A percentile compares a stretch with the other conserved stretches of the same genome.
These are phyloP conservation scores for Yponomeuta plumbellus DNA, from an alignment of 2,888 invertebrate genomes.

Conservation along the genomic window DNA sequence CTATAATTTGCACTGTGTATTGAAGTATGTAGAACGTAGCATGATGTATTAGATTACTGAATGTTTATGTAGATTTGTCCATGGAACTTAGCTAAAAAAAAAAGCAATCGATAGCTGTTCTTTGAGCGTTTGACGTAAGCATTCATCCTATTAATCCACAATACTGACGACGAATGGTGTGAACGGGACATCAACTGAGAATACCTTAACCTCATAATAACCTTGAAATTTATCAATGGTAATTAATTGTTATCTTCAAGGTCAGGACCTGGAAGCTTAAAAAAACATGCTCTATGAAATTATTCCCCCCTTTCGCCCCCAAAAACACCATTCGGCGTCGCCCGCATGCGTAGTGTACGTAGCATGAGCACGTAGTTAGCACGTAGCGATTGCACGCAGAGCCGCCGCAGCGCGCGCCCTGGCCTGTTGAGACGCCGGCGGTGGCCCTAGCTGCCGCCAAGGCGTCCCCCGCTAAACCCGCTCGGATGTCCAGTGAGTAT, in stretches of 20 bases:
- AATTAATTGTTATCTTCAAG: too few relatives aligned
- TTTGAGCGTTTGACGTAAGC: background rate
- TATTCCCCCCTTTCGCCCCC: too few relatives aligned
- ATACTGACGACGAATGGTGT: background rate
- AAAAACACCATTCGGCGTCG: constrained; percentile 19
- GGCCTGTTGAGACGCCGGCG: constrained; percentile 27
- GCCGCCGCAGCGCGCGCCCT: constrained; percentile 29
- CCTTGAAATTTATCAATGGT: too few relatives aligned
- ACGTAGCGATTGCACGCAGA: constrained; percentile 67
- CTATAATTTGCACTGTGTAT: background rate
- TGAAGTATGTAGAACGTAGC: background rate
- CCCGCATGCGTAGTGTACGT: background rate
- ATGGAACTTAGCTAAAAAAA: too few relatives aligned
- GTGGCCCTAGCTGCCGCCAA: constrained; percentile 45
- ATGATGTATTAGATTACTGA: background rate
- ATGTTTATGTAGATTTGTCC: background rate
- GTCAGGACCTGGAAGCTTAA: too few relatives aligned
- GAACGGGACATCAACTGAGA: too few relatives aligned
- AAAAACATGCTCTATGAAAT: too few relatives aligned
- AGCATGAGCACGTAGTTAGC: constrained; percentile 22
- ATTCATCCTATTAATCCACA: background rate
- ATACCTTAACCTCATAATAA: too few relatives aligned
- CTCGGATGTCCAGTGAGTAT: constrained; percentile 69
- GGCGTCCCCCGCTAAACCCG: constrained; percentile 66
- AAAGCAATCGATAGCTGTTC: too few relatives aligned